Base-by-base conservation (phyloP, 2,113 vertebrate species). In the Myrmecophaga tridactyla region DNA sequence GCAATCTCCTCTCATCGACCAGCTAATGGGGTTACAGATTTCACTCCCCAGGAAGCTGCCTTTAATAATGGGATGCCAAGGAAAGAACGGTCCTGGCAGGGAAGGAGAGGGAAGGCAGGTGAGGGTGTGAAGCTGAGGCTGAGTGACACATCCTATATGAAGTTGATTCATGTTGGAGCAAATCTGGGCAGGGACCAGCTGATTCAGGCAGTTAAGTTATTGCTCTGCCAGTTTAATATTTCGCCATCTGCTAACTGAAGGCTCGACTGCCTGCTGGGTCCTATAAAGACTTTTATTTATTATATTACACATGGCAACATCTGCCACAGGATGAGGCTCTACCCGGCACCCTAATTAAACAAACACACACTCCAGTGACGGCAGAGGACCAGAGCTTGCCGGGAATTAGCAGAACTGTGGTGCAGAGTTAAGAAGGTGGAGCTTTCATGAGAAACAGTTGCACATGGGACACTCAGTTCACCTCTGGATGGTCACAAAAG, bases 211-310 rank as follows among this genome's bases (percentile, higher is more conserved):
- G 97, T 96, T 97, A 94, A 98, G 96, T 97, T 97, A 98, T 91
- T 96, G 96, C 96, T 92, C 96, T 98, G 98, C 98, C 98, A 98
- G 97, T 97, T 98, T 98, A 97, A 98, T 98, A 98, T 98, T 98
- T 97, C 80, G 97, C 98, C 98, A 98, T 98, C 98, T 99, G 98
- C 98, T 98, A 98, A 98, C 97, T 94, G 97, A 98, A 98, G 97
- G 97, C 96, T 98, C 97, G 93, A 90, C 93, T 98, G 98, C 98
- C 98, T 98, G 98, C 97, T 98, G 98, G 97, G 98, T 97, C 98
- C 98, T 98, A 98, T 98, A 98, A 98, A 98, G 98, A 96, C 98
- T 98, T 98, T 98, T 98, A 98, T 98, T 98, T 98, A 98, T 98
- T 98, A 97, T 96, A 98, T 98, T 98, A 98, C 98, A 98, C 98